Evolutionary conservation across 2,113 vertebrate species (phyloP).

Genomic region (Cyphomyrus discorhynchus): DNA sequence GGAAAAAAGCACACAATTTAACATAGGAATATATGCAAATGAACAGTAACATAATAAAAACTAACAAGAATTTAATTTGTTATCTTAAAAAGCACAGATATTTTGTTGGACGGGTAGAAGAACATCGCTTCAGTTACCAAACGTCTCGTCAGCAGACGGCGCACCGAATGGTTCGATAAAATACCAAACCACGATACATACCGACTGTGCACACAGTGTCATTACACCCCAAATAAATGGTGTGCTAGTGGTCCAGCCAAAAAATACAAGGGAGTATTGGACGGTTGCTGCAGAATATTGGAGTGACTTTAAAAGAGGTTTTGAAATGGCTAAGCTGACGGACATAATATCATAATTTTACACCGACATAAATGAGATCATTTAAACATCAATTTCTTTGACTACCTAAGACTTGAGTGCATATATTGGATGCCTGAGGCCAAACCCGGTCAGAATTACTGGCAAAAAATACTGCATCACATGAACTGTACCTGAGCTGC

Average conservation of each 20-base stretch:
- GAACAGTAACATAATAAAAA: neutral
- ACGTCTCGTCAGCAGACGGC: neutral
- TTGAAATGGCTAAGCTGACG: neutral
- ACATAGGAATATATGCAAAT: neutral
- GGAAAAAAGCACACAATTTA: neutral
- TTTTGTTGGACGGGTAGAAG: neutral
- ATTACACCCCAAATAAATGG: neutral
- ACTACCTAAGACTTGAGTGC: neutral
- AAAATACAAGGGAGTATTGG: neutral
- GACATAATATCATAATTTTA: neutral
- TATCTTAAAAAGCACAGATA: neutral
- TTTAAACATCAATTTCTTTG: neutral
- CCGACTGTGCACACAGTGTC: neutral
- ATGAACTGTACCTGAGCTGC: neutral
- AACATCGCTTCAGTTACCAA: neutral
- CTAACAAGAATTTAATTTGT: neutral
- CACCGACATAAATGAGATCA: neutral
- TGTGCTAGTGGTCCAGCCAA: neutral
- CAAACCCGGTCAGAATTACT: neutral
- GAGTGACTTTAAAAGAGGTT: neutral
- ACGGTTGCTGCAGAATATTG: neutral
- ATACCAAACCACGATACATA: neutral
- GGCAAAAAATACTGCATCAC: neutral
- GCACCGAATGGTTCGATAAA: neutral
- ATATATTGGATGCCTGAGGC: neutral